phyloP scores from a whole-genome alignment of 1,140 invertebrate genomes.

The Goniozus legneri region DNA sequence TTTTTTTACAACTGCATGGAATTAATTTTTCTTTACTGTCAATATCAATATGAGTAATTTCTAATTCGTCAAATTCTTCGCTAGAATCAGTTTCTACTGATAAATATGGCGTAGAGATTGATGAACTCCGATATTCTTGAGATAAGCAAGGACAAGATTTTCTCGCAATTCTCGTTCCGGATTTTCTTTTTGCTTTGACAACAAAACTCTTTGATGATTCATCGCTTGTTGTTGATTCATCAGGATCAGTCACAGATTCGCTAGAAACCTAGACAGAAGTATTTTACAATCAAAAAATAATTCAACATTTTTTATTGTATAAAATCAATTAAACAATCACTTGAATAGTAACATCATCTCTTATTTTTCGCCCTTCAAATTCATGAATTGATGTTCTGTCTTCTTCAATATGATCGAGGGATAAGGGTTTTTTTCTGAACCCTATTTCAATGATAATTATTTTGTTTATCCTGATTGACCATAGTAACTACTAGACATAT shows the following conservation, averaged over 20 bases:
- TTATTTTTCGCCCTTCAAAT: conserved; percentile 41
- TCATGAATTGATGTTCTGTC: conserved; percentile 32
- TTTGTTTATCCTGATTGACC: too few relatives aligned
- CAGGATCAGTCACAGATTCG: too few relatives aligned
- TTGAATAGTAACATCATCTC: conserved; percentile 49
- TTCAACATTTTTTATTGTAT: too few relatives aligned
- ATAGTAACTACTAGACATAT: conserved; percentile 1
- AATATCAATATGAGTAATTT: conserved; percentile 29
- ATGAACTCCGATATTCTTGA: conserved; percentile 14
- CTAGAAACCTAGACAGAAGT: too few relatives aligned
- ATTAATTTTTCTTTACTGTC: conserved; percentile 1
- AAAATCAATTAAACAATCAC: too few relatives aligned
- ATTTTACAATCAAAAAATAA: too few relatives aligned
- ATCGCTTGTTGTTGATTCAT: conserved; percentile 10
- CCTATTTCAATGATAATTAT: not conserved
- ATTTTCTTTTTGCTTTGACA: too few relatives aligned
- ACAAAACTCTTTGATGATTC: not conserved
- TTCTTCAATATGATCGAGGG: conserved; percentile 3
- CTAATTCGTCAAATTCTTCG: conserved; percentile 31
- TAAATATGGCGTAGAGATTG: conserved; percentile 28
- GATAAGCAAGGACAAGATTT: conserved; percentile 5
- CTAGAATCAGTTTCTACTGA: conserved; percentile 31
- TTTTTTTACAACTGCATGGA: not conserved
- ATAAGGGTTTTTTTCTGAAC: not conserved
- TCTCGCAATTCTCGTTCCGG: conserved; percentile 15